A percentile compares a stretch with the other conserved stretches of the same genome.
These are phyloP conservation scores for Lomographa bimaculata DNA, from an alignment of 2,888 invertebrate species.

Conservation along the genomic window DNA sequence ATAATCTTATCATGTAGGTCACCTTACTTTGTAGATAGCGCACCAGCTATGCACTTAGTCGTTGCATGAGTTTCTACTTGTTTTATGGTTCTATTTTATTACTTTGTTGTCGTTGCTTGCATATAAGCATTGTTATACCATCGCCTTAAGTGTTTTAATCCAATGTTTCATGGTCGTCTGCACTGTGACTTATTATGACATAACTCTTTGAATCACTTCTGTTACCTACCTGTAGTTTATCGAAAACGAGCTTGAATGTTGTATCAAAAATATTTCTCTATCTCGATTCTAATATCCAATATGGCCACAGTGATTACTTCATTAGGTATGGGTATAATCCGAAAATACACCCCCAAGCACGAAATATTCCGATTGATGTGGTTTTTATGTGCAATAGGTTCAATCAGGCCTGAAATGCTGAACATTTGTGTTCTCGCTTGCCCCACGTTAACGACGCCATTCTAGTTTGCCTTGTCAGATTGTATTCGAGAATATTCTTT, in stretches of 20 bases:
- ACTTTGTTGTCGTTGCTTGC: constrained; percentile 18
- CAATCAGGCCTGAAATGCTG: constrained; percentile 1
- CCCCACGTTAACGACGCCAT: constrained; percentile 7
- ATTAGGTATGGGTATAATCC: too few species aligned
- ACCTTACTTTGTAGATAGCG: constrained; percentile 80
- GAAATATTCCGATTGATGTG: not conserved
- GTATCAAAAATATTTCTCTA: too few species aligned
- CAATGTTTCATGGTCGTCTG: too few species aligned
- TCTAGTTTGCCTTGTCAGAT: constrained; percentile 7
- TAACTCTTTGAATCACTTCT: too few species aligned
- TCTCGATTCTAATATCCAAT: too few species aligned
- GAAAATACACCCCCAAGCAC: too few species aligned
- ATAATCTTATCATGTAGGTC: constrained; percentile 83
- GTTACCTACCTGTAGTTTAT: too few species aligned
- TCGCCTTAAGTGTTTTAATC: too few species aligned
- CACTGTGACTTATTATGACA: too few species aligned
- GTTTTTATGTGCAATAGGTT: constrained; percentile 9
- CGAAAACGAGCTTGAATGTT: too few species aligned
- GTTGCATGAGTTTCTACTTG: constrained; percentile 40
- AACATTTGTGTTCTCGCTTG: constrained; percentile 8
- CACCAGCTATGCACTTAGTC: constrained; percentile 44
- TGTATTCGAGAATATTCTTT: constrained; percentile 14
- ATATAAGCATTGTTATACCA: constrained; percentile 12
- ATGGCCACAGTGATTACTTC: too few species aligned
- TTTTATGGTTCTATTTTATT: constrained; percentile 22